A percentile compares a stretch with the other conserved stretches of the same genome.
These are phyloP conservation scores for Ctenosaura bakeri DNA, from an alignment of 2,797 vertebrate species.

Conservation along the genomic window DNA sequence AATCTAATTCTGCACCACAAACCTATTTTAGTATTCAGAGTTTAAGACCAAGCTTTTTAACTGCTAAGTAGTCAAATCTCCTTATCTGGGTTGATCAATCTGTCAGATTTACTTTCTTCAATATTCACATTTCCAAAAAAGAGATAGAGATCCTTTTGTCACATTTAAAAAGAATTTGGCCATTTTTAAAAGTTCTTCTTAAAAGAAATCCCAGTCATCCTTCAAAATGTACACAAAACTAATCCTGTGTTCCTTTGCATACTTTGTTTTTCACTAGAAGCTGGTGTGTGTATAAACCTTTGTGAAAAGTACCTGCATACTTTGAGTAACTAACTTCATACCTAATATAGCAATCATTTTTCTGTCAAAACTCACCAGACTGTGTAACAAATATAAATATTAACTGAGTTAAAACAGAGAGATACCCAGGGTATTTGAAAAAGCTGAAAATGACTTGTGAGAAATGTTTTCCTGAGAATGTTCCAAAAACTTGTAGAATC, in stretches of 20 bases:
- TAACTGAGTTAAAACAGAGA: background rate
- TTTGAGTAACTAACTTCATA: background rate
- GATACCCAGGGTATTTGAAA: background rate
- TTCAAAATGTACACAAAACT: background rate
- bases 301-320: background rate
- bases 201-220: too few relatives aligned
- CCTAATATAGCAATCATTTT: background rate
- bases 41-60: too few relatives aligned
- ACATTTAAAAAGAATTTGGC: too few relatives aligned
- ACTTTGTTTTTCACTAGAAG: background rate
- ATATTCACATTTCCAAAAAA: background rate
- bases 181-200: too few relatives aligned
- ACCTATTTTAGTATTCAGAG: too few relatives aligned
- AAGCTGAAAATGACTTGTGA: background rate
- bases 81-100: background rate
- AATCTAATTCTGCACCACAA: too few relatives aligned
- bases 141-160: too few relatives aligned
- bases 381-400: background rate
- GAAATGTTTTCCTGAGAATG: background rate
- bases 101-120: background rate
- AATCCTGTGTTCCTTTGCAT: background rate
- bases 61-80: too few relatives aligned
- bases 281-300: background rate
- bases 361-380: background rate
- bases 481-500: background rate